Base-by-base conservation (phyloP, 2,113 vertebrate species). In the Dendrocopos noguchii region DNA sequence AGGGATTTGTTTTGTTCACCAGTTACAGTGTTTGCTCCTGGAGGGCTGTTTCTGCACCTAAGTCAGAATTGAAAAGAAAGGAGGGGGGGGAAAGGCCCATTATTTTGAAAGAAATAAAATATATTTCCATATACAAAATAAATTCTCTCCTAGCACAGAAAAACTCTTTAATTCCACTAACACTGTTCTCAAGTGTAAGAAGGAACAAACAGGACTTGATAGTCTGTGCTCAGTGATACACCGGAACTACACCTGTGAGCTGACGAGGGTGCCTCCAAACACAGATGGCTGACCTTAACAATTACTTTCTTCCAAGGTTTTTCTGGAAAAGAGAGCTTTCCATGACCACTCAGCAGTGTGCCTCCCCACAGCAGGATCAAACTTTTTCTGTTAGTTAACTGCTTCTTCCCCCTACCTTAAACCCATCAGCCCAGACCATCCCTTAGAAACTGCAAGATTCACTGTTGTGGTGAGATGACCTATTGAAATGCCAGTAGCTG, bases 221-320 rank as follows among this genome's bases (percentile, higher is more conserved):
- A 59, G 46, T 5, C 31, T 36, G 22, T 34, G 12, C 33, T 57
- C 39, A 70, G 22, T 6, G 20, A 64, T 18, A n/a, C 0, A 0
- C 14, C 34, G 14, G 25, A 31, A 47, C 34, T 59, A 8, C 6
- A n/a, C 28, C 18, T 5, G 6, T 0, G 0, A 36, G 46, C 31
- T 9, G 6, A 39, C 13, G 7, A 47, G 39, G 73, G 27, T 42
- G 64, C 64, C 52, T 75, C 29, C 52, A 39, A 74, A 68, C 3
- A 1, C 50, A 80, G 71, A 42, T 5, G 9, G 50, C 24, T 68
- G 27, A 27, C 16, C 28, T 55, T 61, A 19, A 12, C 15, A 21
- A 1, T n/a, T 87, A 63, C 31, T 19, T 85, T 60, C 28, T 61
- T 73, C 24, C 25, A 56, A 10, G 28, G 24, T 28, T 83, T 53